phyloP scores from a whole-genome alignment of 2,113 vertebrate genomes.

The Psettodes erumei region DNA sequence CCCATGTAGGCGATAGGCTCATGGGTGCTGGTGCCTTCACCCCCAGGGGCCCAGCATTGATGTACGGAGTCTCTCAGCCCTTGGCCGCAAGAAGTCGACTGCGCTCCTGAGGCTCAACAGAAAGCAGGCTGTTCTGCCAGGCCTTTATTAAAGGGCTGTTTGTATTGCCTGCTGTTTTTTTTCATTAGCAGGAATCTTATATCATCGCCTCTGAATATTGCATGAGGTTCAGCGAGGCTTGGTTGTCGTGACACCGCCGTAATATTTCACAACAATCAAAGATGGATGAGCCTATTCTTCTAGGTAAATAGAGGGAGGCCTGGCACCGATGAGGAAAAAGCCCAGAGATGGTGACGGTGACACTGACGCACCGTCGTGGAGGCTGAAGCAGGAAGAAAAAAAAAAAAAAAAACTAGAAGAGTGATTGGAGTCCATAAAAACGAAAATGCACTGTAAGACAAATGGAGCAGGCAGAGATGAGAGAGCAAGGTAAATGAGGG shows the following conservation, averaged over 20 bases:
- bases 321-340: constrained; percentile 46
- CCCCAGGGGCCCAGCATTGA: constrained; percentile 14
- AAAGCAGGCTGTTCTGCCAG: constrained; percentile 49
- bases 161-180: constrained; percentile 77
- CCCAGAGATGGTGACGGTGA: constrained; percentile 48
- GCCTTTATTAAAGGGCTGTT: constrained; percentile 76
- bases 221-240: constrained; percentile 73
- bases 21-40: constrained; percentile 22
- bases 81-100: constrained; percentile 14
- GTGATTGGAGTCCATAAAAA: constrained; percentile 71
- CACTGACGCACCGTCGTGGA: constrained; percentile 22
- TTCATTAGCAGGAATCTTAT: constrained; percentile 79
- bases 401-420: constrained; percentile 29
- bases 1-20: not conserved
- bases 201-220: constrained; percentile 81
- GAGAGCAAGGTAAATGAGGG: constrained; percentile 61
- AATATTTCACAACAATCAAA: constrained; percentile 80
- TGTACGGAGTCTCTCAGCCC: constrained; percentile 11
- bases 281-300: constrained; percentile 76
- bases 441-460: constrained; percentile 67
- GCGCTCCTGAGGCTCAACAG: constrained; percentile 31
- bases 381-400: not conserved
- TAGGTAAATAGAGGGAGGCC: constrained; percentile 67
- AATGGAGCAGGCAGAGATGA: constrained; percentile 55
- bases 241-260: constrained; percentile 67